Conservation (phyloP, 2,888 invertebrate genomes). For the Dermolepida albohirtum region DNA sequence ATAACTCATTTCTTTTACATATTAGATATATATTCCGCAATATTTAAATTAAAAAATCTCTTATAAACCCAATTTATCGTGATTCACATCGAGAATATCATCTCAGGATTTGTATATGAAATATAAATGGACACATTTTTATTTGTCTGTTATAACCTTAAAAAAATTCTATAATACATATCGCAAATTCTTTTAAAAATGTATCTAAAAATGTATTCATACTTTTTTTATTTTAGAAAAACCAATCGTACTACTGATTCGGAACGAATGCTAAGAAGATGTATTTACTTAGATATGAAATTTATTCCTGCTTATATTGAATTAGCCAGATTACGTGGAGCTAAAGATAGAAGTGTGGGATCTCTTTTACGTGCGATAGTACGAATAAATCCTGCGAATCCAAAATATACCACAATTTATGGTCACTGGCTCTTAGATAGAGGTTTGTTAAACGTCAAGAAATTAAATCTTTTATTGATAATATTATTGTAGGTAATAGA, state of each 20-base stretch:
- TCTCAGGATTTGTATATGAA: too few species aligned
- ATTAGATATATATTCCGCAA: too few species aligned
- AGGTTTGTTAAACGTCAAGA: constrained; percentile 64
- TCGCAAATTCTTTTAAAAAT: too few species aligned
- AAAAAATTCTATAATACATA: too few species aligned
- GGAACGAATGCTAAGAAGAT: constrained; percentile 75
- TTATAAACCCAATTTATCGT: too few species aligned
- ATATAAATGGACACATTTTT: too few species aligned
- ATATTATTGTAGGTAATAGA: constrained; percentile 66
- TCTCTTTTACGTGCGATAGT: constrained; percentile 72
- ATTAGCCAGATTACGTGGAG: constrained; percentile 70
- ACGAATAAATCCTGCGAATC: constrained; percentile 75
- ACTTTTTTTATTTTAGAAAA: constrained; percentile 67
- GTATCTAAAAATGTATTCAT: too few species aligned
- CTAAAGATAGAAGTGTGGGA: constrained; percentile 69
- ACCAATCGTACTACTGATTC: constrained; percentile 75
- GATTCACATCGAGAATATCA: too few species aligned
- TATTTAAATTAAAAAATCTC: too few species aligned
- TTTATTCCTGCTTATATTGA: constrained; percentile 79
- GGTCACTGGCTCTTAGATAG: constrained; percentile 78
- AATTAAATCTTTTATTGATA: neutral
- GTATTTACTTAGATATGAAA: constrained; percentile 74
- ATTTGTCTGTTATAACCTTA: too few species aligned
- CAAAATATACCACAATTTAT: constrained; percentile 78
- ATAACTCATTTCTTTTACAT: too few species aligned